A percentile compares a stretch with the other conserved stretches of the same genome.
These are phyloP conservation scores for Octomys mimax DNA, from an alignment of 2,797 vertebrate genomes.

Conservation along the genomic window DNA sequence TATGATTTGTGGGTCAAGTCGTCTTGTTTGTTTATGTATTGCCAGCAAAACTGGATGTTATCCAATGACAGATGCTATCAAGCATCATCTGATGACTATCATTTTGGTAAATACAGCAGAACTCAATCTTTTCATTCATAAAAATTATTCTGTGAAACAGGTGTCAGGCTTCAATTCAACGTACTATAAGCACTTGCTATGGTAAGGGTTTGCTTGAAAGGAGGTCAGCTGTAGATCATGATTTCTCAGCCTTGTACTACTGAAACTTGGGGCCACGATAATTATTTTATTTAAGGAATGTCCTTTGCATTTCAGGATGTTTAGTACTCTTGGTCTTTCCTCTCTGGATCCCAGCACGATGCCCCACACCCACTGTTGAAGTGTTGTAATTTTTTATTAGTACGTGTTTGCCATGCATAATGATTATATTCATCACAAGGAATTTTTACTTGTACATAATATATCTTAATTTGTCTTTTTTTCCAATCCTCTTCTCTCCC, in stretches of 20 bases:
- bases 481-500: not conserved
- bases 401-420: not conserved
- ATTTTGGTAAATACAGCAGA: not conserved
- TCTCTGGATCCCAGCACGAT: not conserved
- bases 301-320: not conserved
- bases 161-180: not conserved
- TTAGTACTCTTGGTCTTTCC: not conserved
- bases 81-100: not conserved
- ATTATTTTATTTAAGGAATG: not conserved
- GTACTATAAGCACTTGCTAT: not conserved
- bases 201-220: not conserved
- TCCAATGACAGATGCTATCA: not conserved
- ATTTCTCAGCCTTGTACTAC: not conserved
- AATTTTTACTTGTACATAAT: not conserved
- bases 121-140: constrained; percentile 9
- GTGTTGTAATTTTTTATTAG: not conserved
- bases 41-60: not conserved
- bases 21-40: not conserved
- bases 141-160: constrained; percentile 9
- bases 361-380: not conserved
- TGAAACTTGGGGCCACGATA: not conserved
- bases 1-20: not conserved
- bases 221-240: not conserved
- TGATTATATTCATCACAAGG: not conserved
- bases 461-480: not conserved